phyloP scores from a whole-genome alignment of 2,797 vertebrate species.

The Gorsachius magnificus region DNA sequence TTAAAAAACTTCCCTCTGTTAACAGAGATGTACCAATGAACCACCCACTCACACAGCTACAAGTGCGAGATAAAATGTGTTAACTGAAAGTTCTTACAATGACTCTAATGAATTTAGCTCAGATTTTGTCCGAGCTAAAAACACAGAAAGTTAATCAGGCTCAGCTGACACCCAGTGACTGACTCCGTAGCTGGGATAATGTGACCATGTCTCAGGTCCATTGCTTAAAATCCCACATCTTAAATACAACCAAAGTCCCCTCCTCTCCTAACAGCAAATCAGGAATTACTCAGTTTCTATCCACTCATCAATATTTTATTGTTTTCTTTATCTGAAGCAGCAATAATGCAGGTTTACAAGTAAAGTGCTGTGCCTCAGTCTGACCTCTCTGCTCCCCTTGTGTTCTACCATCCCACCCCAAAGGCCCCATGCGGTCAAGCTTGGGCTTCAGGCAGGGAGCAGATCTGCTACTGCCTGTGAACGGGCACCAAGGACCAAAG shows the following conservation, averaged over 20 bases:
- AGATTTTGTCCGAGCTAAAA: neutral
- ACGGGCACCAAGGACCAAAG: neutral
- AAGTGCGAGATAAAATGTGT: rapidly evolving
- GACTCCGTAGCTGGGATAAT: neutral
- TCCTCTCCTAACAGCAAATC: neutral
- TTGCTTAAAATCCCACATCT: neutral
- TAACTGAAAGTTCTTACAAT: neutral
- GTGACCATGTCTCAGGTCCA: neutral
- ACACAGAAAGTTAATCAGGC: neutral
- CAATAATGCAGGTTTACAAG: neutral
- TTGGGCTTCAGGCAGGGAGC: neutral
- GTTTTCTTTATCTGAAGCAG: neutral
- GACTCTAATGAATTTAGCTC: neutral
- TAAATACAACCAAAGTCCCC: neutral
- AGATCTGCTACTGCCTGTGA: neutral
- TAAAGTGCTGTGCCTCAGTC: neutral
- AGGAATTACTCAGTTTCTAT: neutral
- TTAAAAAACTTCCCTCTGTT: neutral
- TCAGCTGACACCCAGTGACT: neutral
- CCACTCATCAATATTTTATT: neutral
- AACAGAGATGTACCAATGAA: neutral
- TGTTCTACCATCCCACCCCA: neutral
- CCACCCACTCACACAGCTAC: neutral
- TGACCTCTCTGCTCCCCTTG: neutral
- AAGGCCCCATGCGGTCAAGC: neutral